Base-by-base conservation (phyloP, 2,797 vertebrate species). In the Babyrousa celebensis region DNA sequence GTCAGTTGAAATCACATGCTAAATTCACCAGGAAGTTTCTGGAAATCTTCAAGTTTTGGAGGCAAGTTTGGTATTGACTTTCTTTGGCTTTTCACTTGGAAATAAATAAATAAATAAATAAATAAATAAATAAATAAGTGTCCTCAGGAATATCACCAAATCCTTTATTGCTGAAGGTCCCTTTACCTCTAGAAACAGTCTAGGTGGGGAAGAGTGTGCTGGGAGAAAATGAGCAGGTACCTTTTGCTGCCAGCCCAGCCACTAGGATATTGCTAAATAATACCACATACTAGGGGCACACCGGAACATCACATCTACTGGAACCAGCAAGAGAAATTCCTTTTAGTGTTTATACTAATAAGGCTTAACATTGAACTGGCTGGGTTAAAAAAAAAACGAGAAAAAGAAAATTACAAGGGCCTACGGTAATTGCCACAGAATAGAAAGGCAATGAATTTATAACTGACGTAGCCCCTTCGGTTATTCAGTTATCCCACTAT, bases 151-250 rank as follows among this genome's bases (percentile, higher is more conserved):
- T 62, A 3, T 4, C 16, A 52, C 1, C 6, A 40, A 29, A 54
- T 3, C 4, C 27, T 25, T 91, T 10, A 36, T 32, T 29, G 2
- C 14, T 36, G 5, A 48, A 27, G 29, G 48, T 1, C 6, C 27
- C 18, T 1, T 85, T 62, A 15, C 8, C 32, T 62, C 12, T 85
- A 40, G 10, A 52, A 60, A 32, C 6, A 21, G 54, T n/a, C 5
- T 27, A 75, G 7, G 1, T 80, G 1, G 6, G 17, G 12, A 75
- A 17, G 0, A 0, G 1, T 56, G 20, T 65, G 8, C 3, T 67
- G 52, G 21, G 20, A 58, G 27, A 86, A 68, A 10, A 40, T 16
- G 3, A 12, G 36, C 23, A 32, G 6, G 0, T 62, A 18, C 32
- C 40, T 8, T 3, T 67, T 84, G 29, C 23, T 43, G 29, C 36